Percentiles rank a stretch among this genome's conserved stretches.
phyloP scores from a whole-genome alignment of 2,888 invertebrate genomes.

The Tortrix viridana region DNA sequence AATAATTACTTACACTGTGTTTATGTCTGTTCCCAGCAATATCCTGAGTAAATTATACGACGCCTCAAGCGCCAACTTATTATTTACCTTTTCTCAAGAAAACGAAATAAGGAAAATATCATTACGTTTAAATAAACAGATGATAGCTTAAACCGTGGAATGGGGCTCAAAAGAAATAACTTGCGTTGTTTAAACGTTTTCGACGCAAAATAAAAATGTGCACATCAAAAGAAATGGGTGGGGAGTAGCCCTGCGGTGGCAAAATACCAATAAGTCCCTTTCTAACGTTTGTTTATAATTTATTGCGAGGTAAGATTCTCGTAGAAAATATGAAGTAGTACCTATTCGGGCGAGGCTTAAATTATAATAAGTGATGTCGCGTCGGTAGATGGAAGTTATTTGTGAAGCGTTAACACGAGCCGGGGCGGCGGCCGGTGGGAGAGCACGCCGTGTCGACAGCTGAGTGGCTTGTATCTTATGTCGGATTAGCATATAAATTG shows the following conservation, averaged over 20 bases:
- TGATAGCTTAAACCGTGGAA: constrained; percentile 50
- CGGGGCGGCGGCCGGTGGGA: constrained; percentile 50
- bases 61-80: constrained; percentile 36
- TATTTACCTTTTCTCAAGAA: constrained; percentile 37
- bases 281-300: constrained; percentile 21
- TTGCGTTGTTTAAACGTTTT: constrained; percentile 38
- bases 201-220: constrained; percentile 30
- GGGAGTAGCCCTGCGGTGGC: constrained; percentile 17
- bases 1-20: no score
- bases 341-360: not conserved
- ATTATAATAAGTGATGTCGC: not conserved
- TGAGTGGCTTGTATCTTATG: constrained; percentile 75
- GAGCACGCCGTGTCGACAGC: constrained; percentile 59
- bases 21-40: constrained; percentile 41
- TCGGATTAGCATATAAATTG: constrained; percentile 84
- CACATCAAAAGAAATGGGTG: constrained; percentile 32
- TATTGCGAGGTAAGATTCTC: constrained; percentile 1
- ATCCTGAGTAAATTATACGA: constrained; percentile 38
- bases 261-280: constrained; percentile 34
- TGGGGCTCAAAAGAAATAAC: constrained; percentile 45
- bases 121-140: constrained; percentile 57
- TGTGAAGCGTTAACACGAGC: constrained; percentile 73
- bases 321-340: not conserved
- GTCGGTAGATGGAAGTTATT: constrained; percentile 60
- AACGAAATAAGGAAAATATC: constrained; percentile 40